Evolutionary conservation across 2,113 vertebrate species (phyloP), one percentile per base, ranked within the genome.

Genomic region (Craseonycteris thonglongyai): DNA sequence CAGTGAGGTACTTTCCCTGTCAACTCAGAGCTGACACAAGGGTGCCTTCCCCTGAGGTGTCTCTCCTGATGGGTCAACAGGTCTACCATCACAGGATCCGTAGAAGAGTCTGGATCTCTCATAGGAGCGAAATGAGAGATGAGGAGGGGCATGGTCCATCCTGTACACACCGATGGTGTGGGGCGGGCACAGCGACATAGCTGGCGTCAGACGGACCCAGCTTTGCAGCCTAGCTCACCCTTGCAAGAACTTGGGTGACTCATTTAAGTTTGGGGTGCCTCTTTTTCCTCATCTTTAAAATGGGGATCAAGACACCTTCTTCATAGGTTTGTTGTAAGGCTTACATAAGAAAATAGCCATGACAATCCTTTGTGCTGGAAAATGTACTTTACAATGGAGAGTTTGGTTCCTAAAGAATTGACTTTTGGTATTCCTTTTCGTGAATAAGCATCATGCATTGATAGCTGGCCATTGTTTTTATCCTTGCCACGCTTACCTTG

Each of bases 261-360:
- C 12, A 12, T 68, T n/a, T 16, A 81, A 45, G 19, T 90, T 26
- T 59, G 11, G 14, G 54, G 13, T 13, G 12, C 35, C 21, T 75
- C 18, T 28, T 1, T 61, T 58, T 75, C 58, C 35, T 54, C n/a
- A 75, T 51, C n/a, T 91, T 82, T 86, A 56, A 78, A 93, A 51
- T 83, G 49, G 45, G 19, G 19, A 68, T 51, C 61, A 75, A 54
- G 40, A 82, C 18, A 61, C 21, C 10, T 72, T 92, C 51, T 89
- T 84, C 33, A 47, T 59, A 82, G 66, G 65, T 40, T 74, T 35
- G 3, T 47, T 56, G 4, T 76, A 56, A 84, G 58, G 18, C 26
- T 96, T 22, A n/a, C 24, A 35, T 59, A 69, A 83, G 33, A 79
- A 79, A 91, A 35, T 12, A 88, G 21, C 21, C 1, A 10, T 40